Evolutionary conservation across 2,797 vertebrate genomes (phyloP).

Genomic region (Pelodytes ibericus): DNA sequence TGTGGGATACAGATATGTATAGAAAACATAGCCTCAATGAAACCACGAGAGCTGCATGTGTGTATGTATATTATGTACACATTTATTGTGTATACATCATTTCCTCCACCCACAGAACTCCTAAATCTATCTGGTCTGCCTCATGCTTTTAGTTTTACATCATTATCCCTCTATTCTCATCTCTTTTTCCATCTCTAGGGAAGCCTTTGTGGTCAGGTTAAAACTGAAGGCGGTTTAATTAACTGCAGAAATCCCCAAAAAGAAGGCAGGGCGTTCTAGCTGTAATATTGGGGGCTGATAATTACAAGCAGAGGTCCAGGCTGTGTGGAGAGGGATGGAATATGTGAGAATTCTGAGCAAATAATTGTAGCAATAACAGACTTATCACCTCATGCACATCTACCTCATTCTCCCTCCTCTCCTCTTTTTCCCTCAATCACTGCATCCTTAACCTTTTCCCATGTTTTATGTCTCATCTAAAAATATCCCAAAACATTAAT

Average conservation of each 20-base stretch:
- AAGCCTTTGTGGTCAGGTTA: constrained; percentile 26
- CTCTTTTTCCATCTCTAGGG: constrained; percentile 12
- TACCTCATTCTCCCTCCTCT: constrained; percentile 27
- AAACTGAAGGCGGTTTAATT: constrained; percentile 32
- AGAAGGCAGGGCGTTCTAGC: constrained; percentile 3
- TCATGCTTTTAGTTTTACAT: background rate
- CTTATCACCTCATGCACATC: constrained; percentile 25
- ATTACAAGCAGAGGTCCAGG: background rate
- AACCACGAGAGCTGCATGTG: background rate
- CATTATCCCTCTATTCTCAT: constrained; percentile 2
- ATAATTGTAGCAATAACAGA: constrained; percentile 5
- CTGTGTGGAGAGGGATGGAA: background rate
- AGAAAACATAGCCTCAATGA: background rate
- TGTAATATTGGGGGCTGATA: constrained; percentile 26
- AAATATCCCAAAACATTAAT: constrained; percentile 55
- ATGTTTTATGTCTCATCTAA: constrained; percentile 46
- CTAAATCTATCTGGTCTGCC: background rate
- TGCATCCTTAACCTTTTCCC: constrained; percentile 50
- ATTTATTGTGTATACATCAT: background rate
- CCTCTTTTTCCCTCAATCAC: constrained; percentile 35
- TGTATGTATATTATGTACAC: background rate
- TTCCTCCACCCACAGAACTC: background rate
- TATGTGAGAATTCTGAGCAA: background rate
- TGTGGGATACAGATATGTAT: constrained; percentile 24
- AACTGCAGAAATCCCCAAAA: constrained; percentile 25